Evolutionary conservation across 2,797 vertebrate genomes (phyloP), one percentile per base, ranked within the genome.

Genomic region (Sparus aurata): DNA sequence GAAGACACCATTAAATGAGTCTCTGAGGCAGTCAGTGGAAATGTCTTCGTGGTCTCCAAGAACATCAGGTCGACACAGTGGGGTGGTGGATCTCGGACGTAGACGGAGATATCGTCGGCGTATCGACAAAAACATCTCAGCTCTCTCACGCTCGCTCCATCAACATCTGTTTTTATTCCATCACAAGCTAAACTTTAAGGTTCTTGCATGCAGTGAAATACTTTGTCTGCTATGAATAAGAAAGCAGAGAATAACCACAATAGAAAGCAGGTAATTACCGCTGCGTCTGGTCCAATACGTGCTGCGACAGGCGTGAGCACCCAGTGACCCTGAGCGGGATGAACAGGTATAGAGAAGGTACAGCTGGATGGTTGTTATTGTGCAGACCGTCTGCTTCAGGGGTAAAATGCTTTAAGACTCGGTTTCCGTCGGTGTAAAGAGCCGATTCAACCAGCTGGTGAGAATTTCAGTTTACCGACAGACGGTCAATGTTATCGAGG

Each of bases 401-500:
- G 34, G 30, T 3, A 1, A 34, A 65, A 46, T 0, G 47, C 49
- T 61, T 45, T 22, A 27, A 45, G 55, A 38, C 0, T 6, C 15
- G 47, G 69, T 41, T 58, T 61, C 50, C 43, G 17, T 25, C 22
- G 0, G 50, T 0, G 15, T 15, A 5, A 63, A 67, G 60, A 50
- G 47, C 17, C 0, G 60, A 79, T 52, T 49, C 2, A 49, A 57
- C 22, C 53, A 16, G 49, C 67, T n/a, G 61, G 45, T 45, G 69
- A 67, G 30, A 76, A 41, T 13, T 15, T 60, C 38, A 41, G 23
- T 79, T 83, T 47, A 60, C 45, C 10, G 57, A 65, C 20, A 27
- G 46, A 23, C 55, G 5, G 47, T 60, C 65, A 15, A 0, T 12
- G 69, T 69, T 58, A 50, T 69, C n/a, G 22, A 2, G 22, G 65